Conservation (phyloP, 2,797 vertebrate species). For the Rhinella marina region DNA sequence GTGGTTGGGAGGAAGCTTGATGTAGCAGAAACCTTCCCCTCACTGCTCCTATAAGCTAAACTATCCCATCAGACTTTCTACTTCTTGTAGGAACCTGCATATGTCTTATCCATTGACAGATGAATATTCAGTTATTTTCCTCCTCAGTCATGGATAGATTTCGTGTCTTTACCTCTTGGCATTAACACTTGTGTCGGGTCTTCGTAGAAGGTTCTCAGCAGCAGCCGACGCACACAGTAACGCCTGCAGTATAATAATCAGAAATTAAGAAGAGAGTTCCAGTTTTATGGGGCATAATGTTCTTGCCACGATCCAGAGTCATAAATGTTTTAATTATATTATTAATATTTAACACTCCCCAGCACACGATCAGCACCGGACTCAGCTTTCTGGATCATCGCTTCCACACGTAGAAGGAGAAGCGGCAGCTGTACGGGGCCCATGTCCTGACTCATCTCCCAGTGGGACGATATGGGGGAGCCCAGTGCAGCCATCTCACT, state of each 20-base stretch:
- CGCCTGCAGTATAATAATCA: not conserved
- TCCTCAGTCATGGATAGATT: no score
- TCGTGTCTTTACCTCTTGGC: no score
- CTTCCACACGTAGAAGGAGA: not conserved
- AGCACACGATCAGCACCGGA: not conserved
- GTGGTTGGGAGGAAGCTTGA: no score
- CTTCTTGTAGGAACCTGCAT: no score
- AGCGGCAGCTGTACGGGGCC: not conserved
- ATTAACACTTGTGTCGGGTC: no score
- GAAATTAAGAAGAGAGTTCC: not conserved
- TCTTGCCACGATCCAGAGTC: not conserved
- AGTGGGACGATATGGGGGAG: not conserved
- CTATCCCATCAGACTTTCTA: no score
- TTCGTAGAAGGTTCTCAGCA: no score
- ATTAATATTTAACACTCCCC: conserved; percentile 32
- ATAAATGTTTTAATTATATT: conserved; percentile 25
- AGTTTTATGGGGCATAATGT: conserved; percentile 32
- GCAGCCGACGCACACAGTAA: not conserved
- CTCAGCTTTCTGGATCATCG: conserved; percentile 21
- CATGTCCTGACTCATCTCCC: conserved; percentile 38
- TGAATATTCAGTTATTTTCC: no score
- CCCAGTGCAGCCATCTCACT: not conserved
- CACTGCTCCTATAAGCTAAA: no score
- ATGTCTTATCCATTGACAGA: no score
- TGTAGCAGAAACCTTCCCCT: no score